Percentiles rank a stretch among this genome's conserved stretches.
phyloP scores from a whole-genome alignment of 2,888 invertebrate genomes.

The Pristionchus maxplancki region DNA sequence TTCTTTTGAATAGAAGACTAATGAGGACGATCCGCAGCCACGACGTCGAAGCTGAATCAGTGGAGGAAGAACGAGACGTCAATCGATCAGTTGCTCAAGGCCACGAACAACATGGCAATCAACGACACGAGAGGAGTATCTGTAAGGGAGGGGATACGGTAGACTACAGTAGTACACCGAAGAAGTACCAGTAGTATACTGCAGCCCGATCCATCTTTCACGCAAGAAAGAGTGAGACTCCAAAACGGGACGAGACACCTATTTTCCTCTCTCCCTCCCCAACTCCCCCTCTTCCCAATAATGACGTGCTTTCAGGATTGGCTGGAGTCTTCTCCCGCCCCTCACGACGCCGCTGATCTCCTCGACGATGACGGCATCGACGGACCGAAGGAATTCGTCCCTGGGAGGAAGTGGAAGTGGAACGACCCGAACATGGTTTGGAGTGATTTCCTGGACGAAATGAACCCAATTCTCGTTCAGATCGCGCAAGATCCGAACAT shows the following conservation, averaged over 20 bases:
- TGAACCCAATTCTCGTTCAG: not conserved
- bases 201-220: too few species aligned
- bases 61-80: conserved; percentile 23
- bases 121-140: conserved; percentile 33
- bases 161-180: not conserved
- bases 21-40: not conserved
- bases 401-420: conserved; percentile 72
- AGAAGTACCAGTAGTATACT: too few species aligned
- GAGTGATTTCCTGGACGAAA: not conserved
- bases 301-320: not conserved
- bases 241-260: too few species aligned
- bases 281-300: too few species aligned
- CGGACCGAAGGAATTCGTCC: conserved; percentile 68
- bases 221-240: too few species aligned
- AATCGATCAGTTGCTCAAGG: not conserved
- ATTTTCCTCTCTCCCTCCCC: too few species aligned
- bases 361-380: conserved; percentile 51
- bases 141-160: not conserved
- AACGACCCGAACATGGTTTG: conserved; percentile 65
- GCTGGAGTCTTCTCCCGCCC: conserved; percentile 44
- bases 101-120: not conserved
- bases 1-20: not conserved
- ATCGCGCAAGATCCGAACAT: conserved; percentile 50
- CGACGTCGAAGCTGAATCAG: not conserved
- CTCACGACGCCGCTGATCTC: not conserved